Percentiles rank a stretch among this genome's conserved stretches.
Conservation (phyloP, 2,797 vertebrate species). For the Synanceia verrucosa region DNA sequence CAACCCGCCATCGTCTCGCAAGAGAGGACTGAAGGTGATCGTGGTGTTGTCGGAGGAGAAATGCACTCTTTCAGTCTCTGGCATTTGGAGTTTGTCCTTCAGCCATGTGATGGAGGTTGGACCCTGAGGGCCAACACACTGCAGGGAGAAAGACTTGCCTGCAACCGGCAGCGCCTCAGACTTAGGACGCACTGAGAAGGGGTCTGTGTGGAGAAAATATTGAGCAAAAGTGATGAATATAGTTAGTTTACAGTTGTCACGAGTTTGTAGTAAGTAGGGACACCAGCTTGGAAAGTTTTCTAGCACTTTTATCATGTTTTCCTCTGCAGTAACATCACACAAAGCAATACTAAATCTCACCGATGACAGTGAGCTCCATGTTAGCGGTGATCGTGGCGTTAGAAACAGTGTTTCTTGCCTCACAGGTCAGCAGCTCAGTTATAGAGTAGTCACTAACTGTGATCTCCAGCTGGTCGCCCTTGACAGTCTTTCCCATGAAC, state of each 20-base stretch:
- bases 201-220: conserved; percentile 21
- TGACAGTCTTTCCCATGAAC: conserved; percentile 20
- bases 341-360: too few relatives aligned
- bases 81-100: neutral
- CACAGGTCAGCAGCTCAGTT: conserved; percentile 31
- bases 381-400: neutral
- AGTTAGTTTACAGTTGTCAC: neutral
- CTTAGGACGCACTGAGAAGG: conserved; percentile 25
- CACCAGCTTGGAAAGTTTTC: too few relatives aligned
- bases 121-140: conserved; percentile 40
- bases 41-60: conserved; percentile 25
- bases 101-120: conserved; percentile 29
- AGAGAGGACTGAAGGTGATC: conserved; percentile 37
- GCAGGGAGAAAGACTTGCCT: conserved; percentile 13
- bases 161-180: conserved; percentile 2
- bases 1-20: conserved; percentile 16
- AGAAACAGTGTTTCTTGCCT: conserved; percentile 28
- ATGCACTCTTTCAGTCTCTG: neutral
- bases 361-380: conserved; percentile 22
- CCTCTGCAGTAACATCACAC: neutral
- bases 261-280: too few relatives aligned
- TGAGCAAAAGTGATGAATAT: neutral
- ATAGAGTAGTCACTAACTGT: neutral
- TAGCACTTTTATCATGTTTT: neutral
- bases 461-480: conserved; percentile 5